Conservation (phyloP, 2,113 vertebrate genomes). For the Microcebus tavaratra region DNA sequence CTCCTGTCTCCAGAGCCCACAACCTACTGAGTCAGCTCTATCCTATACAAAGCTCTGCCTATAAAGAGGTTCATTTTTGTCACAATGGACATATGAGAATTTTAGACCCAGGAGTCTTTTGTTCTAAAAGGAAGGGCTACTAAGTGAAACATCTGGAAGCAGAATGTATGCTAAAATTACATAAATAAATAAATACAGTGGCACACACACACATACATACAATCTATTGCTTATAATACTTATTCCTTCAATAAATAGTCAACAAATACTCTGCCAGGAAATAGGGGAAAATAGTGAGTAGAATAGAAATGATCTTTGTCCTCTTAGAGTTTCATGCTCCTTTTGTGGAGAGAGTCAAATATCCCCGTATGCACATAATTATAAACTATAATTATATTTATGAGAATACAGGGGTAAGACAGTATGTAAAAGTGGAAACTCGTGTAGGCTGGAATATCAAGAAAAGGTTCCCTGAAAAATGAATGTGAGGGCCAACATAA, state of each 20-base stretch:
- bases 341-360: background rate
- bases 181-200: background rate
- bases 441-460: background rate
- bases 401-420: background rate
- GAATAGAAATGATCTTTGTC: background rate
- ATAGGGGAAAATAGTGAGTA: background rate
- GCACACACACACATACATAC: background rate
- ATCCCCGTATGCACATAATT: background rate
- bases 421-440: background rate
- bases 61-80: background rate
- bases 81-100: background rate
- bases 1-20: background rate
- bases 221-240: background rate
- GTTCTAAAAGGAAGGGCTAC: background rate
- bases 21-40: too few species aligned
- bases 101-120: background rate
- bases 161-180: background rate
- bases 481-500: background rate
- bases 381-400: background rate
- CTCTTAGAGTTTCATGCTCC: background rate
- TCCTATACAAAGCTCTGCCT: background rate
- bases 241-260: background rate
- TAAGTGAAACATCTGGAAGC: background rate
- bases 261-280: background rate
- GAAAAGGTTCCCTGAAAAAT: background rate